Evolutionary conservation across 64 coral and sea anemone genomes (phyloP), one percentile per base, ranked within the genome.

Genomic region (Porites lutea): DNA sequence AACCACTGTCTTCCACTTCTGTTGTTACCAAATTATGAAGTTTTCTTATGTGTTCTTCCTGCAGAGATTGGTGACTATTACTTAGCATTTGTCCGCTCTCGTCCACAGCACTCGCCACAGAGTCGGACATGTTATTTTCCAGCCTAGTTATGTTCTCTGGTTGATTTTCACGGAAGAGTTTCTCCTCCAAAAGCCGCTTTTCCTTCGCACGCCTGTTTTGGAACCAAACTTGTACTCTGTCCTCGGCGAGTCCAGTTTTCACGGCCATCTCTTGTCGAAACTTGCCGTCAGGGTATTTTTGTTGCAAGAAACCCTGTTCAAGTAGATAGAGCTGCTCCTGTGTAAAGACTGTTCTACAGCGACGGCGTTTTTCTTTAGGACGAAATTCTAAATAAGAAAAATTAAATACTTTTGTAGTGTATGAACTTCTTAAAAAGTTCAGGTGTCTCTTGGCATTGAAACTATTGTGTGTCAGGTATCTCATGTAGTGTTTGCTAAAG

Each of bases 181-280:
- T 97, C 53, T 97, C 95, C 13, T 94, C 95, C 16, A 93, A 5
- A 45, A 87, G 67, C 45, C 95, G 82, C 76, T 97, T 97, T 87
- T 97, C 95, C 74, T 97, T 97, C 4, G 95, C 95, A 0, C 95
- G 92, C 64, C 95, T 93, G 84, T 97, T 97, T 66, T 97, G 95
- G 76, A 97, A 97, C 95, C 95, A 97, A 68, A 97, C 95, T 50
- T 97, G 95, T 8, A 97, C 88, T 58, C 95, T 92, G 65, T 97
- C 95, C 52, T 97, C 95, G 45, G 79, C 87, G 15, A 97, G 70
- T 5, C 92, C 95, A 23, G 87, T 94, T 71, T 91, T 97, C 22
- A 60, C 87, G 8, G 95, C 92, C 27, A 97, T 94, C 20, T 90
- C 23, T 21, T 97, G 92, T 2, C 95, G 95, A 21, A 80, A 89